phyloP scores from a whole-genome alignment of 92 coral and sea anemone genomes.

The Muricea muricata region DNA sequence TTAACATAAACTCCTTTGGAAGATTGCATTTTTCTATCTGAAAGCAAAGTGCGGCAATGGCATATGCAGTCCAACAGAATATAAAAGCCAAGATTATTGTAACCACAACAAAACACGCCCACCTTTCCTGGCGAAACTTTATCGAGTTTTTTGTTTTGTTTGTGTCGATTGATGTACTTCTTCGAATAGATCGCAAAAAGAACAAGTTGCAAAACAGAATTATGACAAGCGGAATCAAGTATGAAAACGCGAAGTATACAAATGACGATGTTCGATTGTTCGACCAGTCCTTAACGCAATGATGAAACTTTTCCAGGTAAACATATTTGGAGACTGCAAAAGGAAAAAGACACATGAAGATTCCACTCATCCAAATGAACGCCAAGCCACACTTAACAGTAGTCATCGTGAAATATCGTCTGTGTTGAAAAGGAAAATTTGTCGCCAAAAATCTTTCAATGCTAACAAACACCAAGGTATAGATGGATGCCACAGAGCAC shows the following conservation, averaged over 20 bases:
- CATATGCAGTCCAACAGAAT: constrained; percentile 14
- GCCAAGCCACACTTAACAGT: background rate
- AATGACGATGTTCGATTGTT: background rate
- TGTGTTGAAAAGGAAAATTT: constrained; percentile 15
- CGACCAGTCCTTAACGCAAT: constrained; percentile 5
- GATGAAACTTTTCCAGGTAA: background rate
- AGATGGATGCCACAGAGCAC: background rate
- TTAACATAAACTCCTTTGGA: background rate
- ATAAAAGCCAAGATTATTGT: background rate
- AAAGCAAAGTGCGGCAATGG: background rate
- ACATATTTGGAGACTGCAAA: background rate
- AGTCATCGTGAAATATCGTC: background rate
- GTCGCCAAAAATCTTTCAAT: constrained; percentile 29
- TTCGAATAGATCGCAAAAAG: background rate
- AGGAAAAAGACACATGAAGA: background rate
- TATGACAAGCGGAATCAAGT: background rate
- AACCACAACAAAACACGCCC: background rate
- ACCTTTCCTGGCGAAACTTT: background rate
- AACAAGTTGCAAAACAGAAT: background rate
- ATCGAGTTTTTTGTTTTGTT: background rate
- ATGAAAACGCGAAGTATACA: background rate
- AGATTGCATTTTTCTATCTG: background rate
- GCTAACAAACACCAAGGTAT: constrained; percentile 13
- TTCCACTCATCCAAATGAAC: background rate
- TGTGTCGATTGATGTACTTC: background rate